Percentiles rank a stretch among this genome's conserved stretches.
phyloP scores from a whole-genome alignment of 30 jellyfish, hydroid and myxozoan species.

The Rhopilema esculentum region DNA sequence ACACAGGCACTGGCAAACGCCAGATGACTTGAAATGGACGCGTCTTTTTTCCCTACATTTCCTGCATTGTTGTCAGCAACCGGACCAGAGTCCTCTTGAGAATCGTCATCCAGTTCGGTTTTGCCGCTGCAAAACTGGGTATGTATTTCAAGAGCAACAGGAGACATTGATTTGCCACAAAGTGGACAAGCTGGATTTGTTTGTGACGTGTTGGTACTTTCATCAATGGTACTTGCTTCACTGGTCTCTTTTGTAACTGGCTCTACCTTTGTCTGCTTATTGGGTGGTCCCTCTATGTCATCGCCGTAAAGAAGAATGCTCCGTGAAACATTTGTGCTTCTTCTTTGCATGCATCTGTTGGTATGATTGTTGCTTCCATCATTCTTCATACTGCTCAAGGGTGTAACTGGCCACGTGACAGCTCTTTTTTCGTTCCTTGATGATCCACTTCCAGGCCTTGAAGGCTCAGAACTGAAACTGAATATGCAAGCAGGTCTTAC shows the following conservation, averaged over 20 bases:
- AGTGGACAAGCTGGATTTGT: constrained; percentile 18
- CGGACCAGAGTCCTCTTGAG: not conserved
- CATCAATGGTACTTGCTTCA: not conserved
- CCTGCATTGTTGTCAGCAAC: not conserved
- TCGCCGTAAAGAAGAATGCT: constrained; percentile 24
- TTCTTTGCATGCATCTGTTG: constrained; percentile 17
- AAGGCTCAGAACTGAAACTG: not conserved
- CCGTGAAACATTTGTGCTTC: constrained; percentile 7
- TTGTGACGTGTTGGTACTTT: not conserved
- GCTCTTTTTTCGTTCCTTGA: not conserved
- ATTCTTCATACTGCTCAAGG: not conserved
- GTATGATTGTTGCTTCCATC: not conserved
- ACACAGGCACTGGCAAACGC: not conserved
- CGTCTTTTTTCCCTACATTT: not conserved
- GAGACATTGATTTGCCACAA: constrained; percentile 46
- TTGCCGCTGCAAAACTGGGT: constrained; percentile 23
- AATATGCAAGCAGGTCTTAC: not conserved
- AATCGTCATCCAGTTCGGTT: not conserved
- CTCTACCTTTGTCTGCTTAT: constrained; percentile 4
- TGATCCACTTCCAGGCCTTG: not conserved
- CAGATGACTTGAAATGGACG: not conserved
- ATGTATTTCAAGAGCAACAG: constrained; percentile 19
- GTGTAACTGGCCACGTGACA: not conserved
- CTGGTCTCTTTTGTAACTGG: not conserved
- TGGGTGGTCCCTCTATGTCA: constrained; percentile 41